Base-by-base conservation (phyloP, 2,888 invertebrate species). In the Macaria liturata region DNA sequence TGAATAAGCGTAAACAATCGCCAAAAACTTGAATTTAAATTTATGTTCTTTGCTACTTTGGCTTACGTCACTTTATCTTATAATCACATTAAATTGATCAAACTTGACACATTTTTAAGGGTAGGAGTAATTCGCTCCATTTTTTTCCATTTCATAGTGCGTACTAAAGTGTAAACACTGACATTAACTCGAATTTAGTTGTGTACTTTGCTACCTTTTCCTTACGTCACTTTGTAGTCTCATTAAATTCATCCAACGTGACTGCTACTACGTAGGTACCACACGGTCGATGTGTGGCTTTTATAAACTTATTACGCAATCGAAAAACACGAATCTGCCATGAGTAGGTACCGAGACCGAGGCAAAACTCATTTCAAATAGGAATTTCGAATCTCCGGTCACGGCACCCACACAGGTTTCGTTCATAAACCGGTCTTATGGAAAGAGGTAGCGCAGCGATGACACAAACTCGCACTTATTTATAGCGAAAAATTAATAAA, bases 401-500 rank as follows among this genome's bases (percentile, higher is more conserved):
- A 78, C 74, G 74, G 74, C 78, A 78, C 82, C 80, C 80, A 81
- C 84, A 85, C 85, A 77, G 78, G 86, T 83, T 81, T 78, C 74
- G 77, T 79, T 76, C 76, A 70, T 69, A 82, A 88, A 90, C 89
- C 88, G 88, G 88, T 88, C 81, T 73, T 44, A 30, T 51, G 70
- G 68, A 69, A 70, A 72, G 76, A 62, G 71, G 68, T 69, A 70
- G 71, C 75, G 72, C 72, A 66, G 69, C 81, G 83, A 84, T 86
- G 86, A 87, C 84, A 88, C 86, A 88, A 88, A 89, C 83, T 84
- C 74, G 80, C 76, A 82, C 83, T 87, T 89, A 89, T 88, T 88
- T 86, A 86, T 85, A 88, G 88, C 82, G 80, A 74, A 83, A 86
- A 88, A 88, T 83, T 83, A 87, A 88, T 74, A 89, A 88, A 89